These are phyloP conservation scores for Tholera decimalis DNA, from an alignment of 2,888 invertebrate species.

Conservation along the genomic window DNA sequence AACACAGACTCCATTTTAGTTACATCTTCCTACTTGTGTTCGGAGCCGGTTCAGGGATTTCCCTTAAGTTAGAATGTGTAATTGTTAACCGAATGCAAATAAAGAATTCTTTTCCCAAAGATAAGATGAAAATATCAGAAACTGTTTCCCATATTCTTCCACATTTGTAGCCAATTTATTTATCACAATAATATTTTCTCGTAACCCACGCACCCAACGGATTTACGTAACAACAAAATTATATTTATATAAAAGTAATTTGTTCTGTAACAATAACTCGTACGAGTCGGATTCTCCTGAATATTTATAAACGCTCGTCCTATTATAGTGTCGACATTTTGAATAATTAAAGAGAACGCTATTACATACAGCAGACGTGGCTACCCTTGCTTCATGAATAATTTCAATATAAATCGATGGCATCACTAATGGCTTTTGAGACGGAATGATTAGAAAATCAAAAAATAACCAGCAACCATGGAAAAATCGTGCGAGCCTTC, in stretches of 20 bases:
- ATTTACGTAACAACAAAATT: conserved; percentile 45
- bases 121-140: conserved; percentile 5
- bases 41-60: too few relatives aligned
- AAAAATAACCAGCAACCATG: conserved; percentile 48
- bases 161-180: conserved; percentile 17
- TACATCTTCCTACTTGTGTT: too few relatives aligned
- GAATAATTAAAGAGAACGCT: conserved; percentile 86
- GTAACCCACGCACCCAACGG: conserved; percentile 9
- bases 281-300: conserved; percentile 76
- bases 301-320: conserved; percentile 86
- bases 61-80: too few relatives aligned
- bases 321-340: conserved; percentile 87
- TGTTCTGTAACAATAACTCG: conserved; percentile 61
- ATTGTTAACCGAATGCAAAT: neutral
- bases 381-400: conserved; percentile 70
- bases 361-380: conserved; percentile 75
- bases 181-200: conserved; percentile 32
- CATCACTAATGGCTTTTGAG: conserved; percentile 65
- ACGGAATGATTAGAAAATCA: conserved; percentile 63
- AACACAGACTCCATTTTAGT: too few relatives aligned
- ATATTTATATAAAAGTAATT: conserved; percentile 63
- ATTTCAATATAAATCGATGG: conserved; percentile 72
- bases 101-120: neutral
- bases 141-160: neutral
- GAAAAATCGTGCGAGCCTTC: conserved; percentile 13